Base-by-base conservation (phyloP, 2,888 invertebrate species). In the Tethea ocularis region DNA sequence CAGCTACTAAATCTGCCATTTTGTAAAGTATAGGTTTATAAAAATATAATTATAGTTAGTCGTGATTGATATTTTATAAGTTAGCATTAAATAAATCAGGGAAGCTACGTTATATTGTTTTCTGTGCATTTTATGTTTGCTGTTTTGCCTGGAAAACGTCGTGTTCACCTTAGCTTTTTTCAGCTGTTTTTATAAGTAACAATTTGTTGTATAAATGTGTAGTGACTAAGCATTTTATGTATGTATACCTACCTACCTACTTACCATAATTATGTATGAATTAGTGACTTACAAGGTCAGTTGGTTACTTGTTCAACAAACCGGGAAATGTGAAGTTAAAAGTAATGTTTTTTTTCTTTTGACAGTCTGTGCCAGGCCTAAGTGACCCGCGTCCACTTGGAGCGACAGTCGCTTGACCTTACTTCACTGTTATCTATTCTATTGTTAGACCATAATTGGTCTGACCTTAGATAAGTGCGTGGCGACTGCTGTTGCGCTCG, bases 31-130 rank as follows among this genome's bases (percentile, higher is more conserved):
- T 55, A 51, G 61, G 60, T 52, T 59, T 64, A 55, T 69, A 59
- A 66, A 69, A 66, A 67, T 64, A 61, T 73, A 63, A 62, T 67
- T 66, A 66, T 62, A 58, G 59, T 77, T 74, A 77, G 69, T 75
- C 74, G 73, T 78, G 72, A 75, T 72, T 67, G 66, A 66, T 78
- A 75, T 70, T 71, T 69, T 74, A 51, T 80, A 79, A 79, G 75
- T 67, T 77, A 76, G 73, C 62, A 29, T 65, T 69, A 67, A 67
- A 68, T 68, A 67, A 64, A 69, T 72, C 61, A 69, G 68, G 69
- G 59, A 70, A 69, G 67, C 63, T 67, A 66, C 63, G 63, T n/a
- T 10, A 38, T 62, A 64, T 69, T 68, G 61, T 61, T 62, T 66
- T 66, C 69, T 67, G 57, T 68, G 66, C 63, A 69, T 68, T 70